Percentiles rank a stretch among this genome's conserved stretches.
Conservation (phyloP, 2,888 invertebrate species). For the Ectemnius lituratus region DNA sequence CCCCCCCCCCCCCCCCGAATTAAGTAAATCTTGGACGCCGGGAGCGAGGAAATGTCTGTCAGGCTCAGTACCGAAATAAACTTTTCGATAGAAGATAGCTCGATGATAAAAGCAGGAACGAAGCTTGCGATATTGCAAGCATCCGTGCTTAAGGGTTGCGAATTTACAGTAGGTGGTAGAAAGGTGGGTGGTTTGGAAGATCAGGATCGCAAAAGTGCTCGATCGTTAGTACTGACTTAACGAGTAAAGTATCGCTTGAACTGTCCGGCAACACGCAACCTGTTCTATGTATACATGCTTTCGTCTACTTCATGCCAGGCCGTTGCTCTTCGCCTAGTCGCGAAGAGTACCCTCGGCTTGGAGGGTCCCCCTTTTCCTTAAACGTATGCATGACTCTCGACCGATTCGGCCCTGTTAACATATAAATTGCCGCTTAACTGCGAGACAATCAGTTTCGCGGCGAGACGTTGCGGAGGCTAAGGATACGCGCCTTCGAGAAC, state of each 20-base stretch:
- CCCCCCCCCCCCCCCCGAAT: too few species aligned
- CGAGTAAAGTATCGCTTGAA: conserved; percentile 43
- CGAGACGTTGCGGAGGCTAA: conserved; percentile 43
- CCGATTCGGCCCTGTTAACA: conserved; percentile 73
- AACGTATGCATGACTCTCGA: conserved; percentile 73
- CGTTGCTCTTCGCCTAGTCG: background rate
- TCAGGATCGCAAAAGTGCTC: background rate
- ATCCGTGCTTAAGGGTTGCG: too few species aligned
- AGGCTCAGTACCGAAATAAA: too few species aligned
- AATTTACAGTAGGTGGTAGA: too few species aligned
- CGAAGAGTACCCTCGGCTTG: background rate
- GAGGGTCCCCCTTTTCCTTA: conserved; percentile 53
- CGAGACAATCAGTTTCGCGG: conserved; percentile 68
- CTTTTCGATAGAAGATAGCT: too few species aligned
- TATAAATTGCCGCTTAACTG: conserved; percentile 75
- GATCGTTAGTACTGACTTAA: conserved; percentile 39
- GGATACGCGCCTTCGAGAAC: conserved; percentile 39
- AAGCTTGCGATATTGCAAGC: too few species aligned
- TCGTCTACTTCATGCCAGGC: background rate
- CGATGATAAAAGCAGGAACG: background rate
- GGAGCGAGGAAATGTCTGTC: too few species aligned
- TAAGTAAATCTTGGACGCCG: too few species aligned
- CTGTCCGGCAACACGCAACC: conserved; percentile 29
- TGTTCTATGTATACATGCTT: background rate
- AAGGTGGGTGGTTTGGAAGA: background rate